These are phyloP conservation scores for Aurelia sp. DNA, from an alignment of 30 jellyfish, hydroid and myxozoan species.

Conservation along the genomic window DNA sequence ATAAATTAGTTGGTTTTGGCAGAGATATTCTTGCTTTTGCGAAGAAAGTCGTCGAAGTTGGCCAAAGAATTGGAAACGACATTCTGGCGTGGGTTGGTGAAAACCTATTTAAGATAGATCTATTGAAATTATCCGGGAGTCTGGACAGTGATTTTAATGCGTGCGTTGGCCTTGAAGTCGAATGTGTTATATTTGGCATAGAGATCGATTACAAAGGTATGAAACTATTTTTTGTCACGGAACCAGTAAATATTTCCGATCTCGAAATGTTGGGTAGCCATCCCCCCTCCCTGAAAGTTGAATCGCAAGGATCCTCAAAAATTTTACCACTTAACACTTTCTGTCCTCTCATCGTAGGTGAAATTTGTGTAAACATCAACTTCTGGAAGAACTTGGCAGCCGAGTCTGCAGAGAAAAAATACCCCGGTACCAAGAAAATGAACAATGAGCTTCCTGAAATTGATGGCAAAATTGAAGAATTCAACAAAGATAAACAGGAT, in stretches of 20 bases:
- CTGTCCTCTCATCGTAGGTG: conserved; percentile 5
- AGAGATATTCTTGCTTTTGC: conserved; percentile 38
- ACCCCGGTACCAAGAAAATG: conserved; percentile 74
- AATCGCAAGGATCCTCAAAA: no score
- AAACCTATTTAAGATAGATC: conserved; percentile 36
- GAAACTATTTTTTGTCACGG: no score
- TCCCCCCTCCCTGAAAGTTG: no score
- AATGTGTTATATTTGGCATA: conserved; percentile 57
- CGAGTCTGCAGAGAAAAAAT: conserved; percentile 46
- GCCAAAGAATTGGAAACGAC: conserved; percentile 11
- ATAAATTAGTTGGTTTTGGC: conserved; percentile 50
- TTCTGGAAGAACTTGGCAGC: conserved; percentile 56
- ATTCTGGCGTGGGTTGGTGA: conserved; percentile 45
- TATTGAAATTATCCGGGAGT: conserved; percentile 38
- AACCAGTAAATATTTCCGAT: no score
- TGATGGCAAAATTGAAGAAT: conserved; percentile 63
- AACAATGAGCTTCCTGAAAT: conserved; percentile 43
- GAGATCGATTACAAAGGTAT: conserved; percentile 34
- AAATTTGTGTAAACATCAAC: conserved; percentile 56
- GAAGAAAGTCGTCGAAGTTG: conserved; percentile 39
- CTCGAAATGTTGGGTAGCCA: no score
- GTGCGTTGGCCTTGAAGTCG: conserved; percentile 65
- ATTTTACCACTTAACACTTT: not conserved
- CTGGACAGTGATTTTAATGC: conserved; percentile 61
- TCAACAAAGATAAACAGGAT: conserved; percentile 29